phyloP scores from a whole-genome alignment of 2,797 vertebrate genomes.

The Margarornis squamiger region DNA sequence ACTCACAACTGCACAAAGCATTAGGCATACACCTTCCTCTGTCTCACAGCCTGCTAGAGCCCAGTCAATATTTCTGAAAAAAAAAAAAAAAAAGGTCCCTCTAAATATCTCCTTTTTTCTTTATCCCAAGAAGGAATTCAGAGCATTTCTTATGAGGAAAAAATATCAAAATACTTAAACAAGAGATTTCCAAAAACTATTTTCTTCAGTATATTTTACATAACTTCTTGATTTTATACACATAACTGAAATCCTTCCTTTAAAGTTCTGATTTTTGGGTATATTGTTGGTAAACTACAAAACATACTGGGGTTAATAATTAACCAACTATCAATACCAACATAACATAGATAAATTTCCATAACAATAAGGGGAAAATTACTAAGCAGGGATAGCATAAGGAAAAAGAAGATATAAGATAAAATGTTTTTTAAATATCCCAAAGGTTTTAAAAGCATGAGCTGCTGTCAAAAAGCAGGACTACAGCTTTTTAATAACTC shows the following conservation, averaged over 20 bases:
- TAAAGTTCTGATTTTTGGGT: background rate
- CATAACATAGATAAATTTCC: background rate
- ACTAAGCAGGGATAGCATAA: background rate
- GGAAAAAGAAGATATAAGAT: background rate
- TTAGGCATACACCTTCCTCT: background rate
- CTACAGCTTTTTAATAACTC: background rate
- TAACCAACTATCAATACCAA: background rate
- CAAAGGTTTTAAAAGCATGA: background rate
- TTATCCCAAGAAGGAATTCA: background rate
- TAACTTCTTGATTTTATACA: background rate
- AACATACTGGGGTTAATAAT: background rate
- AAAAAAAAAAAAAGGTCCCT: background rate
- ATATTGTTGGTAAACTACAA: background rate
- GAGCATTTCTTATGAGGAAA: background rate
- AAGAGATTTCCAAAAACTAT: background rate
- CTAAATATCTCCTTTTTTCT: background rate
- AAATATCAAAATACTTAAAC: background rate
- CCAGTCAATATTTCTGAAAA: background rate
- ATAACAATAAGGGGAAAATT: background rate
- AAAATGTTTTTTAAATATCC: background rate
- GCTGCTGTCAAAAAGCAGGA: background rate
- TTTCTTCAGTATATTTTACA: background rate
- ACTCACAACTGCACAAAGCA: background rate
- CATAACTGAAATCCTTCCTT: background rate
- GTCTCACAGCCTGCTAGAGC: background rate